A percentile compares a stretch with the other conserved stretches of the same genome.
Evolutionary conservation across 2,797 vertebrate species (phyloP).

Genomic region (Poecilia picta): DNA sequence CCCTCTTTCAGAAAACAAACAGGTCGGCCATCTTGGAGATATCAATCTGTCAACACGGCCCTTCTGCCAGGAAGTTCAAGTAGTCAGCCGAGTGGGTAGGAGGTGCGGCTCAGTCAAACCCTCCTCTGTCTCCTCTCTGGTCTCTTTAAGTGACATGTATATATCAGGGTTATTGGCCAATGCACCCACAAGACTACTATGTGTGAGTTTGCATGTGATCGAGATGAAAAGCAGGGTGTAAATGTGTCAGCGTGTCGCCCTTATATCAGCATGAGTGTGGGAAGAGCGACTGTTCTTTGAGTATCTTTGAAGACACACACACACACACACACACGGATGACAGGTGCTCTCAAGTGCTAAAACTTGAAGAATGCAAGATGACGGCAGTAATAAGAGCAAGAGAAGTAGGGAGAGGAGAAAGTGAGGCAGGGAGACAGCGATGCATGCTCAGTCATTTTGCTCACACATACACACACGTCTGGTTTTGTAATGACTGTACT

Average conservation of each 20-base stretch:
- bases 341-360: slow-evolving; percentile 59
- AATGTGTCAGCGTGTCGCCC: slow-evolving; percentile 47
- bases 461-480: slow-evolving; percentile 67
- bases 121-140: slow-evolving; percentile 49
- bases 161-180: slow-evolving; percentile 65
- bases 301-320: slow-evolving; percentile 41
- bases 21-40: slow-evolving; percentile 86
- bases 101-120: slow-evolving; percentile 50
- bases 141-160: slow-evolving; percentile 72
- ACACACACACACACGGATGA: slow-evolving; percentile 23
- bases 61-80: slow-evolving; percentile 92
- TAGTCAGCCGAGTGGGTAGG: slow-evolving; percentile 79
- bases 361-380: slow-evolving; percentile 46
- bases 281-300: slow-evolving; percentile 37
- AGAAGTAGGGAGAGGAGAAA: slow-evolving; percentile 48
- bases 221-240: slow-evolving; percentile 60
- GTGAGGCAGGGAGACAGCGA: slow-evolving; percentile 41
- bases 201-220: slow-evolving; percentile 38
- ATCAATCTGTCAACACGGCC: slow-evolving; percentile 90
- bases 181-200: slow-evolving; percentile 16
- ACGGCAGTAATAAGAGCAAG: slow-evolving; percentile 22
- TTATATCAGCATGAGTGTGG: slow-evolving; percentile 24
- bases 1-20: slow-evolving; percentile 87
- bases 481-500: slow-evolving; percentile 65
- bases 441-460: slow-evolving; percentile 39